A percentile compares a stretch with the other conserved stretches of the same genome.
Evolutionary conservation across 2,888 invertebrate genomes (phyloP).

Genomic region (Molorchus minor): DNA sequence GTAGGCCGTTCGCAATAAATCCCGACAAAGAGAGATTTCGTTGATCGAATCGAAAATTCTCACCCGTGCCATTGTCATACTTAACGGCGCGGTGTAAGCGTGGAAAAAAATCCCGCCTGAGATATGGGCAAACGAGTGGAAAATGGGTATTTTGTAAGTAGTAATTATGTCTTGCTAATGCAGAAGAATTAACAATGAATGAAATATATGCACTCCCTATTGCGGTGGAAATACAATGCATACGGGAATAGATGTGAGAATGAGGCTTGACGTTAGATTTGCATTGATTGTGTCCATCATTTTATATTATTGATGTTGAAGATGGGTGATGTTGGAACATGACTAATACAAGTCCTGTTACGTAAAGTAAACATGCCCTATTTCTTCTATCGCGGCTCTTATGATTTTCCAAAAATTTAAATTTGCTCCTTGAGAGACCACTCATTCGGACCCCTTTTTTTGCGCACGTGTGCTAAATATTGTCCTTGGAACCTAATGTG

Average conservation of each 20-base stretch:
- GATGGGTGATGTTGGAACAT: no score
- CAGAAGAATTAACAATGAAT: conserved; percentile 12
- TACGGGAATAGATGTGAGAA: neutral
- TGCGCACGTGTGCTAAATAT: no score
- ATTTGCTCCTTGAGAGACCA: no score
- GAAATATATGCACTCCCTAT: conserved; percentile 1
- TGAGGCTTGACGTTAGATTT: no score
- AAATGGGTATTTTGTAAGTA: conserved; percentile 17
- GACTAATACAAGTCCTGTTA: no score
- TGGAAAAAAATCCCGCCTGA: conserved; percentile 14
- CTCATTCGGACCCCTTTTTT: no score
- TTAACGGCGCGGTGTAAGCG: neutral
- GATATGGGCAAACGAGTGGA: conserved; percentile 22
- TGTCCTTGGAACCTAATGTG: no score
- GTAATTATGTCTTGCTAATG: conserved; percentile 14
- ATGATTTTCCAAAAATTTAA: no score
- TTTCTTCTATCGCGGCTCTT: no score
- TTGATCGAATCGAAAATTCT: conserved; percentile 1
- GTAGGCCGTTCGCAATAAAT: neutral
- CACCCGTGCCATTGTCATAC: conserved; percentile 3
- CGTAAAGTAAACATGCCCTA: no score
- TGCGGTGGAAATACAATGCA: conserved; percentile 10
- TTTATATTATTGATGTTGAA: no score
- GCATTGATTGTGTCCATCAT: no score
- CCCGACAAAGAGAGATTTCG: neutral